Conservation (phyloP, 2,888 invertebrate species). For the Pharmacophagus antenor region DNA sequence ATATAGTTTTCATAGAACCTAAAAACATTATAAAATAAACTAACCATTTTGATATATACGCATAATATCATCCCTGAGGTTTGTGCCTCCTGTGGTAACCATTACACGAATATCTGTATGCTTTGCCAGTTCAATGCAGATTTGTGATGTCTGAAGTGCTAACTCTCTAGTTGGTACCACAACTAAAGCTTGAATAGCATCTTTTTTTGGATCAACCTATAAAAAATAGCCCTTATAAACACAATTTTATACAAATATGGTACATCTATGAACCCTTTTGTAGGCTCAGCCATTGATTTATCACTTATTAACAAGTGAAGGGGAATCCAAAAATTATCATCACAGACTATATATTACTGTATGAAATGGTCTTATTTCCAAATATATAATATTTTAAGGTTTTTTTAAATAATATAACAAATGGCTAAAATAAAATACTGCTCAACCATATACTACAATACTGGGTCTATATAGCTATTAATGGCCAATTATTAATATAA, state of each 20-base stretch:
- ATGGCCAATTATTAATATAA: no score
- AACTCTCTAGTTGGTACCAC: slow-evolving; percentile 99
- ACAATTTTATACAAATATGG: slow-evolving; percentile 22
- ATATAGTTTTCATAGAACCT: not conserved
- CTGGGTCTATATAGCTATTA: no score
- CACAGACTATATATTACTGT: slow-evolving; percentile 46
- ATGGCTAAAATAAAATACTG: no score
- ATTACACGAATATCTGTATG: slow-evolving; percentile 98
- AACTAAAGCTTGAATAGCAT: slow-evolving; percentile 97
- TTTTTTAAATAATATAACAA: no score
- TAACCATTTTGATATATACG: slow-evolving; percentile 98
- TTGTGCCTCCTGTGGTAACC: slow-evolving; percentile 99
- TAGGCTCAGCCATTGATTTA: slow-evolving; percentile 50
- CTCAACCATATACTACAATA: no score
- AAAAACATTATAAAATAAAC: slow-evolving; percentile 28
- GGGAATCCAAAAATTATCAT: slow-evolving; percentile 77
- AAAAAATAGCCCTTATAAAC: slow-evolving; percentile 14
- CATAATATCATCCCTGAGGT: slow-evolving; percentile 98
- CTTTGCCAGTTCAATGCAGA: slow-evolving; percentile 98
- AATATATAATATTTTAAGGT: no score
- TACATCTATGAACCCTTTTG: not conserved
- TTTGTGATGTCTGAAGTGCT: slow-evolving; percentile 99
- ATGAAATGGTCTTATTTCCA: no score
- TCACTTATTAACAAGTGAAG: slow-evolving; percentile 77
- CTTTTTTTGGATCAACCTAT: slow-evolving; percentile 90